Conservation (phyloP, 2,888 invertebrate species). For the Acanthosepion esculentum region DNA sequence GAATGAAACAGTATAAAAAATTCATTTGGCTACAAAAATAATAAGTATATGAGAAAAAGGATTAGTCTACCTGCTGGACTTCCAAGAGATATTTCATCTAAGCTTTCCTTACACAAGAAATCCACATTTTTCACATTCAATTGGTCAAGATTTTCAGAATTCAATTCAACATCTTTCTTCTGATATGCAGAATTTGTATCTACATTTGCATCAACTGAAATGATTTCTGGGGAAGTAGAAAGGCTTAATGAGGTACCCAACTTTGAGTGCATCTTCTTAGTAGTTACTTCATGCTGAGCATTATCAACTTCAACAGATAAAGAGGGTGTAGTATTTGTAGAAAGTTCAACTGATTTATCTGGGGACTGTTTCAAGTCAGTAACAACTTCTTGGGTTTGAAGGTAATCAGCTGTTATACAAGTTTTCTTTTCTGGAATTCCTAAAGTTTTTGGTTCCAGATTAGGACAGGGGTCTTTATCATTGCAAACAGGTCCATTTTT, state of each 20-base stretch:
- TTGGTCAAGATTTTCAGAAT: not conserved
- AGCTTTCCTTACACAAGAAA: conserved; percentile 38
- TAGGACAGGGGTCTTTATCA: not conserved
- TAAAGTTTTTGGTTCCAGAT: not conserved
- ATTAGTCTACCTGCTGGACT: not conserved
- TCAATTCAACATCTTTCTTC: conserved; percentile 1
- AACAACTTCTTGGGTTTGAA: not conserved
- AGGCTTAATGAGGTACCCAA: not conserved
- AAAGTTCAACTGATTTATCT: not conserved
- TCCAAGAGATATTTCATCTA: conserved; percentile 42
- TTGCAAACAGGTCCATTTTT: not conserved
- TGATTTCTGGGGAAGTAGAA: not conserved
- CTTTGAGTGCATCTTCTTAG: not conserved
- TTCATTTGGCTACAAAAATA: too few species aligned
- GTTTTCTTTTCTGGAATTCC: not conserved
- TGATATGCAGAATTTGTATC: not conserved
- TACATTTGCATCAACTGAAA: not conserved
- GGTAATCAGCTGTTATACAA: not conserved
- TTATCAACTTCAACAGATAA: not conserved
- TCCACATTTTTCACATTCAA: conserved; percentile 13
- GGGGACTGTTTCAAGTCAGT: not conserved
- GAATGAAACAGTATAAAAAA: too few species aligned
- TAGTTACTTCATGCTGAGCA: not conserved
- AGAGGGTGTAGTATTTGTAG: not conserved
- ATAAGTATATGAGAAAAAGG: too few species aligned